Evolutionary conservation across 2,888 invertebrate species (phyloP).

Genomic region (Drosophila demipolita): DNA sequence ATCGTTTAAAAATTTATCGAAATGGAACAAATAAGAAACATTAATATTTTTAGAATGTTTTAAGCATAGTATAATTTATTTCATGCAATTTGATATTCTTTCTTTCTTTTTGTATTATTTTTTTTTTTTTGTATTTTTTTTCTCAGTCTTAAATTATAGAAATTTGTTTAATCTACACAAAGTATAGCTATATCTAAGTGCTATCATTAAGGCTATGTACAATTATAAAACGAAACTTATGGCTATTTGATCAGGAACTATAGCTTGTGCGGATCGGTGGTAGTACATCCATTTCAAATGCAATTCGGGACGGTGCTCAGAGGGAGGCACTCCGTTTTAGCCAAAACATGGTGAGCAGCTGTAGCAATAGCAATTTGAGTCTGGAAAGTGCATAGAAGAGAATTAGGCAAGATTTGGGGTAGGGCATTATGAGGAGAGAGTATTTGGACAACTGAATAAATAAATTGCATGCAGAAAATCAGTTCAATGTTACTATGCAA

Average conservation of each 20-base stretch:
- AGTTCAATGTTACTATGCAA: slow-evolving; percentile 26
- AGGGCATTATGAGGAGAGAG: slow-evolving; percentile 7
- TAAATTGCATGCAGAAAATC: slow-evolving; percentile 53
- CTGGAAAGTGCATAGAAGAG: slow-evolving; percentile 77
- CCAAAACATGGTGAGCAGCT: slow-evolving; percentile 77
- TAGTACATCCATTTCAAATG: slow-evolving; percentile 20
- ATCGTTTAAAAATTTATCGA: slow-evolving; percentile 32
- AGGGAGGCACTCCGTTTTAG: slow-evolving; percentile 61
- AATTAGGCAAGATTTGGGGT: slow-evolving; percentile 31
- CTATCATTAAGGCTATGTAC: slow-evolving; percentile 45
- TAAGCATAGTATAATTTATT: slow-evolving; percentile 62
- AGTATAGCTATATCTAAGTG: slow-evolving; percentile 20
- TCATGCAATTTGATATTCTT: slow-evolving; percentile 20
- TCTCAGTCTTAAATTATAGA: slow-evolving; percentile 54
- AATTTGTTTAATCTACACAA: slow-evolving; percentile 43
- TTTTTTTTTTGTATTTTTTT: slow-evolving; percentile 14
- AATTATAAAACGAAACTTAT: slow-evolving; percentile 45
- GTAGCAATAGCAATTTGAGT: slow-evolving; percentile 75
- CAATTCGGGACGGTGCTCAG: slow-evolving; percentile 23
- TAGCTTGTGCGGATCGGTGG: slow-evolving; percentile 57
- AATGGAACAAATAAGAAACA: slow-evolving; percentile 14
- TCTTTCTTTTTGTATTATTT: neutral
- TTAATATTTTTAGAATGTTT: slow-evolving; percentile 59
- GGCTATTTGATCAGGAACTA: slow-evolving; percentile 69
- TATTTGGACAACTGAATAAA: slow-evolving; percentile 22